Evolutionary conservation across 2,113 vertebrate genomes (phyloP).

Genomic region (Cranoglanis bouderius): DNA sequence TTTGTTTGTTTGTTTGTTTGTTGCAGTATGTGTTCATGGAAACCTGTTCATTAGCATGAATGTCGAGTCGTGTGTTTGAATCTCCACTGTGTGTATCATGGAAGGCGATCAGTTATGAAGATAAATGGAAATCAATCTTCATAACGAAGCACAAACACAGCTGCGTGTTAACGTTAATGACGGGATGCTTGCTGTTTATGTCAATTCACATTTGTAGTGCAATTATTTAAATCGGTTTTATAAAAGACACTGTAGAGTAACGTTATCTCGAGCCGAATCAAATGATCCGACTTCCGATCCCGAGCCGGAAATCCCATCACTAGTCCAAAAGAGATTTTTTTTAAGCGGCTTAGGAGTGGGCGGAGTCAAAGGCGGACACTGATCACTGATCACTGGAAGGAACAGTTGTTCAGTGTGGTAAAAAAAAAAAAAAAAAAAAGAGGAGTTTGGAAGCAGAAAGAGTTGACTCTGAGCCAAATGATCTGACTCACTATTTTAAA

Average conservation of each 20-base stretch:
- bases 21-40: not conserved
- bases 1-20: not conserved
- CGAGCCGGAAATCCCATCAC: too few species aligned
- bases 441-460: too few species aligned
- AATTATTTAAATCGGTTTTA: not conserved
- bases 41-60: not conserved
- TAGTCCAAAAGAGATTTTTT: too few species aligned
- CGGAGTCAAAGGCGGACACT: too few species aligned
- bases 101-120: not conserved
- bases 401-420: too few species aligned
- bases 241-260: not conserved
- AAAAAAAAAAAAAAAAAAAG: too few species aligned
- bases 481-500: too few species aligned
- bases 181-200: not conserved
- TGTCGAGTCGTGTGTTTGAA: not conserved
- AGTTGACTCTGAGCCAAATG: too few species aligned
- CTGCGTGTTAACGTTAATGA: not conserved
- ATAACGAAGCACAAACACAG: not conserved
- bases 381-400: too few species aligned
- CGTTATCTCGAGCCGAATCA: not conserved
- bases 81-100: not conserved
- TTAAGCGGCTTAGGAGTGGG: too few species aligned
- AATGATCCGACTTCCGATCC: not conserved
- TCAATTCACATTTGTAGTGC: not conserved
- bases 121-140: not conserved